Conservation (phyloP, 2,113 vertebrate genomes). For the Tympanuchus pallidicinctus region DNA sequence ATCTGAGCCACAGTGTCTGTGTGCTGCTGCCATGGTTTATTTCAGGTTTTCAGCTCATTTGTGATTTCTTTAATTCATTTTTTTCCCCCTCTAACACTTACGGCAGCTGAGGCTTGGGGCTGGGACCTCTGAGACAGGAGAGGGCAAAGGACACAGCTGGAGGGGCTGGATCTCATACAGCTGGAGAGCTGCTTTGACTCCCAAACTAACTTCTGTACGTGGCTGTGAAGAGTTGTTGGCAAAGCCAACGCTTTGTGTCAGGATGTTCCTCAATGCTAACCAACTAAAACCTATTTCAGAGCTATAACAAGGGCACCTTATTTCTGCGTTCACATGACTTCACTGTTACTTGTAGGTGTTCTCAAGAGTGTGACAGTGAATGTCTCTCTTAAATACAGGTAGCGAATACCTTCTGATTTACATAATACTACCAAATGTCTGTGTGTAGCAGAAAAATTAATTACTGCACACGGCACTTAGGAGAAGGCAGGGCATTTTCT, state of each 20-base stretch:
- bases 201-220: background rate
- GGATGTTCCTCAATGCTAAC: background rate
- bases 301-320: fast-evolving
- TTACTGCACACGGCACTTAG: constrained; percentile 10
- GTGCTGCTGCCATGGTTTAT: background rate
- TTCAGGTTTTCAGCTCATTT: background rate
- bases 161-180: background rate
- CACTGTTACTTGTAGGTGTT: background rate
- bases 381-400: background rate
- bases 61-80: background rate
- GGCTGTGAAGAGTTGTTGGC: background rate
- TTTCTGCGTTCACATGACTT: background rate
- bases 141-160: background rate
- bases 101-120: background rate
- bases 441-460: constrained; percentile 6
- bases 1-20: background rate
- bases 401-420: background rate
- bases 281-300: background rate
- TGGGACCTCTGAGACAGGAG: background rate
- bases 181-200: background rate
- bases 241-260: background rate
- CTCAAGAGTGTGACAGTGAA: background rate
- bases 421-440: background rate
- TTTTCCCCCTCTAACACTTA: background rate
- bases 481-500: constrained; percentile 18